A percentile compares a stretch with the other conserved stretches of the same genome.
phyloP scores from a whole-genome alignment of 2,797 vertebrate species.

The Sebastes goodei region DNA sequence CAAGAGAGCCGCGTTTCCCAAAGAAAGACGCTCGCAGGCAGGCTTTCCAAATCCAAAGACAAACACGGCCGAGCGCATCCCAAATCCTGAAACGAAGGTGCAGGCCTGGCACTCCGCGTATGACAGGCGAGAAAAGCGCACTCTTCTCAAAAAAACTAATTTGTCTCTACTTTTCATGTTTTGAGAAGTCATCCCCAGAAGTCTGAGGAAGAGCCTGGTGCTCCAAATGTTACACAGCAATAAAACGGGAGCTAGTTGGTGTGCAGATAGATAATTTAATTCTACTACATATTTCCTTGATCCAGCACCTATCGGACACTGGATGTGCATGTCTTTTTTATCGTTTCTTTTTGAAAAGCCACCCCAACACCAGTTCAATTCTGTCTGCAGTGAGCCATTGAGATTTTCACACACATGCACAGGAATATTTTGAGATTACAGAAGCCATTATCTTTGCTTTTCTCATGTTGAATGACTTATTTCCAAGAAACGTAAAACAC shows the following conservation, averaged over 20 bases:
- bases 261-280: too few relatives aligned
- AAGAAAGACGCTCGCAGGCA: slow-evolving; percentile 58
- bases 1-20: slow-evolving; percentile 64
- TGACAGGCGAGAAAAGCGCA: slow-evolving; percentile 1
- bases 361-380: background rate
- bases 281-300: too few relatives aligned
- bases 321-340: too few relatives aligned
- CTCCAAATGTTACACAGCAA: too few relatives aligned
- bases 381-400: background rate
- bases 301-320: too few relatives aligned
- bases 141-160: background rate
- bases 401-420: background rate
- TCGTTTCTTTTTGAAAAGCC: background rate
- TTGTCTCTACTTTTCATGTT: slow-evolving; percentile 7
- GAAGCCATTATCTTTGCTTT: background rate
- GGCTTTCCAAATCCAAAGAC: slow-evolving; percentile 54
- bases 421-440: background rate
- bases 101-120: slow-evolving; percentile 2
- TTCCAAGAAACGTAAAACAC: too few relatives aligned
- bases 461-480: too few relatives aligned
- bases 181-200: background rate
- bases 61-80: slow-evolving; percentile 46
- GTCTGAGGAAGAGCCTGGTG: too few relatives aligned
- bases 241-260: too few relatives aligned
- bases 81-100: slow-evolving; percentile 43